Conservation (phyloP, 53 echinoderm and acorn worm genomes). For the Patiria pectinifera region DNA sequence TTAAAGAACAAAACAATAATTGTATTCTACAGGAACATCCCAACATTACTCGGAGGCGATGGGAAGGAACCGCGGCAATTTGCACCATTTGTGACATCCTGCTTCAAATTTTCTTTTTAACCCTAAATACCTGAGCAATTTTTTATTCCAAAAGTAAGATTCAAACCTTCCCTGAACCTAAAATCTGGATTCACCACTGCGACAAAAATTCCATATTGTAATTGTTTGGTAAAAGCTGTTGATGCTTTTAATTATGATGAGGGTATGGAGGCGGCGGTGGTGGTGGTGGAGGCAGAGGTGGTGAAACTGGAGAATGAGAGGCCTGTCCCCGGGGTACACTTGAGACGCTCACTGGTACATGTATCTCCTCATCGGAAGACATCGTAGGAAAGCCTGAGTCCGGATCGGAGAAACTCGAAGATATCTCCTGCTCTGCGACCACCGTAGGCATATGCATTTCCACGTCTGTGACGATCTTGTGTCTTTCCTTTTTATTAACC, state of each 20-base stretch:
- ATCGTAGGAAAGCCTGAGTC: neutral
- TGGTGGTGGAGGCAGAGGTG: neutral
- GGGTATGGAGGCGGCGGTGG: slow-evolving; percentile 9
- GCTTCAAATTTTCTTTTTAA: too few relatives aligned
- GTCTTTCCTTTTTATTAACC: neutral
- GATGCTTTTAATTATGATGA: neutral
- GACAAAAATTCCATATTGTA: neutral
- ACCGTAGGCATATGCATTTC: neutral
- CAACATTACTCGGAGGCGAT: too few relatives aligned
- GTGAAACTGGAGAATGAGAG: neutral
- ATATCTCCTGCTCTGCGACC: neutral
- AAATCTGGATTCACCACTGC: too few relatives aligned
- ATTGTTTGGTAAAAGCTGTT: neutral
- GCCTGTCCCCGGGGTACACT: neutral
- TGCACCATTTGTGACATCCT: too few relatives aligned
- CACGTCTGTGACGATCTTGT: neutral
- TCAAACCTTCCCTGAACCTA: too few relatives aligned
- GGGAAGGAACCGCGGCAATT: too few relatives aligned
- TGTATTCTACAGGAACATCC: too few relatives aligned
- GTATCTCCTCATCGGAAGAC: neutral
- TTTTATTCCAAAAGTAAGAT: too few relatives aligned
- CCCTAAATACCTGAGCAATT: too few relatives aligned
- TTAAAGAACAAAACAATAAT: too few relatives aligned
- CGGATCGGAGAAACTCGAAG: neutral
- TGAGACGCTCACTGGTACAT: neutral